phyloP scores from a whole-genome alignment of 64 coral and sea anemone genomes.

The Montipora foliosa region DNA sequence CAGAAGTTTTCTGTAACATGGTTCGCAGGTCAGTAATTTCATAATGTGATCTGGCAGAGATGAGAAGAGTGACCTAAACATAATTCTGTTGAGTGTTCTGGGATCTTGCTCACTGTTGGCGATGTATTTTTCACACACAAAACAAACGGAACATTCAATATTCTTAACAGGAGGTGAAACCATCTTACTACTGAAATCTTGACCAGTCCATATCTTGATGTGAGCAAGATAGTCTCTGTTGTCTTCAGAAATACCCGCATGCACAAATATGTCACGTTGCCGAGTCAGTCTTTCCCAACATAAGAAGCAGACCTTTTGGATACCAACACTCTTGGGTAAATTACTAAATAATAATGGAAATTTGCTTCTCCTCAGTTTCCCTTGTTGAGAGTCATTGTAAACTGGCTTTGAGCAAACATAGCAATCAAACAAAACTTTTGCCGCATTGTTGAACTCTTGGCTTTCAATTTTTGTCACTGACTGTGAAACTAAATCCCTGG shows the following conservation, averaged over 20 bases:
- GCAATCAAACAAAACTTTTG: conserved; percentile 62
- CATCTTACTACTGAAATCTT: conserved; percentile 29
- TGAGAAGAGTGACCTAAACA: conserved; percentile 78
- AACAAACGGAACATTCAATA: conserved; percentile 46
- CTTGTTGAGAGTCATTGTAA: conserved; percentile 40
- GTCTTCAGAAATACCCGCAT: conserved; percentile 67
- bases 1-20: conserved; percentile 74
- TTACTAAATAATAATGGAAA: conserved; percentile 73
- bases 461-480: background rate
- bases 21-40: conserved; percentile 50
- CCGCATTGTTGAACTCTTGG: background rate
- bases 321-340: conserved; percentile 54
- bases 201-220: conserved; percentile 83
- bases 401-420: conserved; percentile 68
- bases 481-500: background rate
- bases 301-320: conserved; percentile 71
- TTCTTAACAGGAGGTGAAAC: conserved; percentile 1
- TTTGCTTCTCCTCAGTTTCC: conserved; percentile 70
- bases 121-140: conserved; percentile 82
- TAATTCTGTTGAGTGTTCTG: conserved; percentile 61
- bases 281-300: conserved; percentile 78
- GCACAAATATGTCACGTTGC: conserved; percentile 70
- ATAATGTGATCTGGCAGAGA: conserved; percentile 34
- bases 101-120: conserved; percentile 21
- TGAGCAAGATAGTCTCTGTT: conserved; percentile 74